phyloP scores from a whole-genome alignment of 53 echinoderm and acorn worm species.

The Temnopleurus reevesii region DNA sequence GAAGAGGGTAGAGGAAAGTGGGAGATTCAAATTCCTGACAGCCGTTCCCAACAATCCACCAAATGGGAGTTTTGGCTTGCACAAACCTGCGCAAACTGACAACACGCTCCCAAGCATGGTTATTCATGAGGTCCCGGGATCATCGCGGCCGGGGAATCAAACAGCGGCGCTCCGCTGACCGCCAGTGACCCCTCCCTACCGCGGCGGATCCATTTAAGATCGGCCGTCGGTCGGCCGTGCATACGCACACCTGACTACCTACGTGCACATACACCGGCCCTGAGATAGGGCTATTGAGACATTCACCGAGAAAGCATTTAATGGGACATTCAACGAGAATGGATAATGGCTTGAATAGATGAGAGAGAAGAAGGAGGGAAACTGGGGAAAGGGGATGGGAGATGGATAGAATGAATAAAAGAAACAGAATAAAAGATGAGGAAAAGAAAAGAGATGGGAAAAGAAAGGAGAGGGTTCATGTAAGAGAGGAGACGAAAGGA shows the following conservation, averaged over 20 bases:
- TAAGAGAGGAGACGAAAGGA: no score
- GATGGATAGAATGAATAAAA: no score
- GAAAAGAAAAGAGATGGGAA: no score
- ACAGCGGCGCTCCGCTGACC: slow-evolving; percentile 42
- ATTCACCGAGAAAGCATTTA: slow-evolving; percentile 19
- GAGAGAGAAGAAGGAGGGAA: neutral
- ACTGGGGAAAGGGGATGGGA: no score
- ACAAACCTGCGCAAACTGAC: slow-evolving; percentile 51
- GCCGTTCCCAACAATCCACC: slow-evolving; percentile 47
- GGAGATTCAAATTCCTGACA: neutral
- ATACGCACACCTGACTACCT: slow-evolving; percentile 42
- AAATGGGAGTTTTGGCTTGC: slow-evolving; percentile 45
- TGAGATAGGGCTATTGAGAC: slow-evolving; percentile 33
- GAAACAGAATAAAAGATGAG: no score
- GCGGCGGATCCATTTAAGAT: slow-evolving; percentile 48
- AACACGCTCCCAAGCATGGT: slow-evolving; percentile 56
- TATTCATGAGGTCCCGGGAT: slow-evolving; percentile 55
- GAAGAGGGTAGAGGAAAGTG: neutral
- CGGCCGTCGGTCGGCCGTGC: slow-evolving; percentile 11
- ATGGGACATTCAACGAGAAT: slow-evolving; percentile 31
- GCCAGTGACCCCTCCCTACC: slow-evolving; percentile 34
- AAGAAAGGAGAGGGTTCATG: no score
- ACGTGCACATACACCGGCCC: no score
- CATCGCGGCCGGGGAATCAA: slow-evolving; percentile 31
- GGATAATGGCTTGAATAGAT: slow-evolving; percentile 2